A percentile compares a stretch with the other conserved stretches of the same genome.
phyloP scores from a whole-genome alignment of 2,113 vertebrate species.

The Oncorhynchus keta region DNA sequence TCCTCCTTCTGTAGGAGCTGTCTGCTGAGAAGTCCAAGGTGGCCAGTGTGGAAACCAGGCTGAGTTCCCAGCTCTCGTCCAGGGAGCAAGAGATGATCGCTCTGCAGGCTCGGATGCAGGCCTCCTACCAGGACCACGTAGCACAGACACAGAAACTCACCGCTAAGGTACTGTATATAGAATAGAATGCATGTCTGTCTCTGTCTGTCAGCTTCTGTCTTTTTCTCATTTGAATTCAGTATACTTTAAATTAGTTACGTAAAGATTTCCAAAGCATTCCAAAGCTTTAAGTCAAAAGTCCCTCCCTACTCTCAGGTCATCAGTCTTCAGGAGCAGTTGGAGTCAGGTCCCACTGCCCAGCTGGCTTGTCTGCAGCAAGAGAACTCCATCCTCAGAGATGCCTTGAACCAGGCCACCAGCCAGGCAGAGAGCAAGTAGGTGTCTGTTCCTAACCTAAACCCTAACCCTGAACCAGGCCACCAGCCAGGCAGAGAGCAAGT shows the following conservation, averaged over 20 bases:
- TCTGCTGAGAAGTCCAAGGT: constrained; percentile 83
- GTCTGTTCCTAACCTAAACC: not conserved
- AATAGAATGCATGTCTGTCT: too few species aligned
- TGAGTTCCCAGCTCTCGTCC: constrained; percentile 85
- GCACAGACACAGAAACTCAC: constrained; percentile 86
- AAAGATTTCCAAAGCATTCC: too few species aligned
- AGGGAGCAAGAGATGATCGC: constrained; percentile 84
- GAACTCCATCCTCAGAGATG: constrained; percentile 92
- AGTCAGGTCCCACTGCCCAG: constrained; percentile 89
- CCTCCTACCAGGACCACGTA: constrained; percentile 88
- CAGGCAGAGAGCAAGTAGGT: constrained; percentile 94
- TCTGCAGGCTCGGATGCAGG: constrained; percentile 89
- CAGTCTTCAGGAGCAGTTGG: constrained; percentile 89
- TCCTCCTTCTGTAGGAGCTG: constrained; percentile 76
- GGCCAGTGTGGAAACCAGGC: constrained; percentile 73
- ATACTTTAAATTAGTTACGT: not conserved
- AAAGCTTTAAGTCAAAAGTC: too few species aligned
- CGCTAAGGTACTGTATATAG: constrained; percentile 77
- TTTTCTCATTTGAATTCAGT: not conserved
- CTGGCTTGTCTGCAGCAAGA: constrained; percentile 90
- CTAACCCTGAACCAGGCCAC: not conserved
- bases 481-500: too few species aligned
- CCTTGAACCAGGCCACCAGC: constrained; percentile 93
- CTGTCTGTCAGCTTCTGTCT: not conserved
- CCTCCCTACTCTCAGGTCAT: constrained; percentile 70